Conservation (phyloP, 2,888 invertebrate genomes). For the Cetonia aurata region DNA sequence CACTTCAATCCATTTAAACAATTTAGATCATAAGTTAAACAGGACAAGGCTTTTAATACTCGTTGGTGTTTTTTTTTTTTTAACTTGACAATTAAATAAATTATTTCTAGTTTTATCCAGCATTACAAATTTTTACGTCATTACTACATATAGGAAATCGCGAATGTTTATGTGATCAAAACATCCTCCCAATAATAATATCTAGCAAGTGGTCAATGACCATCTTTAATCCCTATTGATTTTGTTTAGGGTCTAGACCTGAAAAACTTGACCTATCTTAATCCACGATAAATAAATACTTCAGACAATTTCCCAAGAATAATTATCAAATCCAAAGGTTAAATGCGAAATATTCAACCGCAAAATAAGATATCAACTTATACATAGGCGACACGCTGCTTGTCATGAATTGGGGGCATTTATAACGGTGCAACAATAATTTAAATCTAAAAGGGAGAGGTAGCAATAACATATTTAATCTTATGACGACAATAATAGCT, state of each 20-base stretch:
- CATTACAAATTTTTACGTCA: too few species aligned
- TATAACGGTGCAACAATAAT: neutral
- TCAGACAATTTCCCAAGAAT: neutral
- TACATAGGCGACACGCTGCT: too few species aligned
- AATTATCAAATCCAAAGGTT: neutral
- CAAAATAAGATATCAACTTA: neutral
- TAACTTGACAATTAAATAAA: too few species aligned
- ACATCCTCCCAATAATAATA: too few species aligned
- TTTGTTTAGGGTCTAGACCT: conserved; percentile 35
- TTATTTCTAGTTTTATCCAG: too few species aligned
- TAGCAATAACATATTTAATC: neutral
- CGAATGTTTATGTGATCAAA: too few species aligned
- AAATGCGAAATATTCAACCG: neutral
- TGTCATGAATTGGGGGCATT: neutral
- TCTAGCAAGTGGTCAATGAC: conserved; percentile 25
- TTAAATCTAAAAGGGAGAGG: neutral
- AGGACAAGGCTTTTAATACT: too few species aligned
- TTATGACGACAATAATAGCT: neutral
- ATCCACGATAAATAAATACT: neutral
- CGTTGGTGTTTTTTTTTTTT: too few species aligned
- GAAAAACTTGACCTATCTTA: conserved; percentile 36
- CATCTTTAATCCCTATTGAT: conserved; percentile 30
- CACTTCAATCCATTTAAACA: too few species aligned
- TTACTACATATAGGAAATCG: too few species aligned
- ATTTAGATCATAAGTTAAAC: too few species aligned